phyloP scores from a whole-genome alignment of 2,113 vertebrate genomes.

The Phyllostomus hastatus region DNA sequence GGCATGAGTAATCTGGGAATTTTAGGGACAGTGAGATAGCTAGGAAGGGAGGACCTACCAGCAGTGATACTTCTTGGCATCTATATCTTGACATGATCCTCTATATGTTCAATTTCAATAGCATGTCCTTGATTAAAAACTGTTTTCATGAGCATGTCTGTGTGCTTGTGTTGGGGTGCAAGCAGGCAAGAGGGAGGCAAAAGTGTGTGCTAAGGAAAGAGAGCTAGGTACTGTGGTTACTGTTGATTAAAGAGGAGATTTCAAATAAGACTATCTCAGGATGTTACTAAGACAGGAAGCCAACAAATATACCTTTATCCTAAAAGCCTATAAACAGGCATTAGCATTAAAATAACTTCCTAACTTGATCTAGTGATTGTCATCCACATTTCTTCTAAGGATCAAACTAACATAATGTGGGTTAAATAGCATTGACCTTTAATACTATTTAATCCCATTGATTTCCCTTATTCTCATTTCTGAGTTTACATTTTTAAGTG shows the following conservation, averaged over 20 bases:
- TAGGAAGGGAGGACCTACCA: neutral
- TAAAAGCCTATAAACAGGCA: slow-evolving; percentile 75
- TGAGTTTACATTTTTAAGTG: slow-evolving; percentile 69
- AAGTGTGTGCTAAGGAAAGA: neutral
- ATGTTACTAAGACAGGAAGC: slow-evolving; percentile 73
- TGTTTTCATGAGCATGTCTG: neutral
- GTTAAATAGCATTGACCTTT: slow-evolving; percentile 78
- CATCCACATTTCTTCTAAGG: slow-evolving; percentile 69
- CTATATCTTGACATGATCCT: neutral
- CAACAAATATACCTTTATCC: slow-evolving; percentile 70
- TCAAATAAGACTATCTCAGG: slow-evolving; percentile 63
- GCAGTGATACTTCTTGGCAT: neutral
- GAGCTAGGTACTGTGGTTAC: slow-evolving; percentile 37
- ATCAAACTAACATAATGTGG: slow-evolving; percentile 72
- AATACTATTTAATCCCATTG: slow-evolving; percentile 73
- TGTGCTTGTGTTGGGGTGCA: neutral
- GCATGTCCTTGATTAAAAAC: neutral
- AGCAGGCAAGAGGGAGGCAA: neutral
- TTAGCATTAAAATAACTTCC: slow-evolving; percentile 77
- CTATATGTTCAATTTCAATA: neutral
- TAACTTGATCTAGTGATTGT: slow-evolving; percentile 76
- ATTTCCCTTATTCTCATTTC: slow-evolving; percentile 70
- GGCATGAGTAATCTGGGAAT: neutral
- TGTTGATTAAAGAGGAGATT: slow-evolving; percentile 65
- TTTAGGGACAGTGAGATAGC: neutral